Percentiles rank a stretch among this genome's conserved stretches.
Evolutionary conservation across 2,113 vertebrate genomes (phyloP).

Genomic region (Sterrhoptilus dennistouni): DNA sequence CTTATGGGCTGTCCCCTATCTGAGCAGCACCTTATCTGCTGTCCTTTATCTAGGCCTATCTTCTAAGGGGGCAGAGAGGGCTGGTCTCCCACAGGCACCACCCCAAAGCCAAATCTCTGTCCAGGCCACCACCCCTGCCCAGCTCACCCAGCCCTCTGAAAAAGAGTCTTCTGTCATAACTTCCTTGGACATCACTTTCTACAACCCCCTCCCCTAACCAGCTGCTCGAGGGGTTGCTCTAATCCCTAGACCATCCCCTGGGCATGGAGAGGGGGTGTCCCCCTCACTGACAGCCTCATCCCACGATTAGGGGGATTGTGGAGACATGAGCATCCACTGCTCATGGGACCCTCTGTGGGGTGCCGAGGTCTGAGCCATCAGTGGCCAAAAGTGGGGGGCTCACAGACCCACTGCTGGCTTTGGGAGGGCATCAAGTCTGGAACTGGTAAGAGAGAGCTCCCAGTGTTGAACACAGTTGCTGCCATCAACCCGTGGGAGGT

Average conservation of each 20-base stretch:
- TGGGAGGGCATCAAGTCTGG: background rate
- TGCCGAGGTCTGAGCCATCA: background rate
- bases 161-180: background rate
- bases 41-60: background rate
- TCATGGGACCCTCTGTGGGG: background rate
- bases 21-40: background rate
- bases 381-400: background rate
- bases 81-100: background rate
- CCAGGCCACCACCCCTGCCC: background rate
- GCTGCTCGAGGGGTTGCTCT: background rate
- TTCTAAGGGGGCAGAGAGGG: background rate
- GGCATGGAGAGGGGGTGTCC: background rate
- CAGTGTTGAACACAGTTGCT: too few species aligned
- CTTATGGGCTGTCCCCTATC: background rate
- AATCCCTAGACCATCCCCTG: background rate
- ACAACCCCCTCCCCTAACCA: fast-evolving
- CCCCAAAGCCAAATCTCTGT: background rate
- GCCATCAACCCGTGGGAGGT: background rate
- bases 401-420: fast-evolving
- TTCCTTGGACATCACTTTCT: background rate
- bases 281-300: background rate
- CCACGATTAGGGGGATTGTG: fast-evolving
- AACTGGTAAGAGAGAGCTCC: background rate
- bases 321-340: background rate
- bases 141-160: background rate